Conservation (phyloP, 2,888 invertebrate species). For the Tillus elongatus region DNA sequence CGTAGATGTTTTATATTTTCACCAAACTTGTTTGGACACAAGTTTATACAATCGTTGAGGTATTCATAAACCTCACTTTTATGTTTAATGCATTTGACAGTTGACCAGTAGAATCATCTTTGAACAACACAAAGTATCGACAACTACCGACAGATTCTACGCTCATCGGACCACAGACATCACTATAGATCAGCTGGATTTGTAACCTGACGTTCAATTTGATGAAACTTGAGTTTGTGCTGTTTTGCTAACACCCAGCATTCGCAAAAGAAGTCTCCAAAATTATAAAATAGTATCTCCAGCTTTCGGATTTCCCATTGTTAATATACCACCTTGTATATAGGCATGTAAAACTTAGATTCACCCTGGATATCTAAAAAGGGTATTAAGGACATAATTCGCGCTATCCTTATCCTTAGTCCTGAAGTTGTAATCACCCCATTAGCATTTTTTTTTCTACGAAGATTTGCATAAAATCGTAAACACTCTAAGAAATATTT, state of each 20-base stretch:
- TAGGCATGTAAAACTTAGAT: too few relatives aligned
- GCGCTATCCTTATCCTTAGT: too few relatives aligned
- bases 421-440: too few relatives aligned
- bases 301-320: too few relatives aligned
- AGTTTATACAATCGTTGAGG: slow-evolving; percentile 10
- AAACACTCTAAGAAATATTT: too few relatives aligned
- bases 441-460: too few relatives aligned
- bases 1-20: slow-evolving; percentile 9
- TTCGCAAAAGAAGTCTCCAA: slow-evolving; percentile 20
- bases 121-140: slow-evolving; percentile 17
- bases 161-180: slow-evolving; percentile 18
- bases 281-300: too few relatives aligned
- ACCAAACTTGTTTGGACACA: slow-evolving; percentile 12
- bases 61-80: slow-evolving; percentile 14
- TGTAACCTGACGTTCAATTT: neutral
- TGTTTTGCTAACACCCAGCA: slow-evolving; percentile 18
- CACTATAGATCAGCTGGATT: slow-evolving; percentile 13
- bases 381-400: too few relatives aligned
- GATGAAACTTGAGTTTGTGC: slow-evolving; percentile 14
- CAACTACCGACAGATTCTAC: slow-evolving; percentile 14
- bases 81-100: slow-evolving; percentile 17
- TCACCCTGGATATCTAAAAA: too few relatives aligned
- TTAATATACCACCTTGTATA: too few relatives aligned
- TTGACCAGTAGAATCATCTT: slow-evolving; percentile 17
- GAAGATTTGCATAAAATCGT: too few relatives aligned